Evolutionary conservation across 2,797 vertebrate species (phyloP), one percentile per base, ranked within the genome.

Genomic region (Sebastes matsubarae): DNA sequence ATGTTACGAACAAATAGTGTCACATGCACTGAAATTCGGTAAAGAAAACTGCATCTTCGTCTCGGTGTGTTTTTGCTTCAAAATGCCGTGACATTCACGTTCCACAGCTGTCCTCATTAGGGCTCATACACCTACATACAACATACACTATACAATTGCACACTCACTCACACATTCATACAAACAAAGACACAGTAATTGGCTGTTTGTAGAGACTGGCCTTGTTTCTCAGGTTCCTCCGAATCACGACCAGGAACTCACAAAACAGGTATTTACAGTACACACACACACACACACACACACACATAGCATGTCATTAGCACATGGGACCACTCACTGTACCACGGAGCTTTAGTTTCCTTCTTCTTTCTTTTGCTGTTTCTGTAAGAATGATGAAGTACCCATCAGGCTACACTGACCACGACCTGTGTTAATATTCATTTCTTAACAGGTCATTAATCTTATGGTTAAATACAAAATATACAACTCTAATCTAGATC

Each of bases 31-130:
- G n/a, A 27, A 46, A 58, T n/a, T 24, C 1, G 1, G 16, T 29
- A 4, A 4, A 22, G 9, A 27, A 22, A 77, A 46, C 8, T n/a
- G 32, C 6, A 42, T 20, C 16, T 65, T 59, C 10, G 4, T 50
- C 13, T 22, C 9, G 10, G 12, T 22, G 4, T 29, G 32, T 27
- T 66, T 27, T 59, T 30, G 34, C 13, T 42, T 32, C 8, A 55
- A 30, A 22, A 38, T 46, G 30, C 12, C 2, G 27, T 16, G 5
- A 52, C 30, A 65, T 25, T 6, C n/a, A 70, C n/a, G 2, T 11
- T 55, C n/a, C 27, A 13, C n/a, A 76, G 42, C 20, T n/a, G 71
- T 60, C 64, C 38, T 76, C 63, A 65, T 79, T 64, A 72, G 25
- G 46, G 61, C 61, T 58, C 46, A 55, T 46, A 74, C 50, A 76